Evolutionary conservation across 1,140 invertebrate species (phyloP), one percentile per base, ranked within the genome.

Genomic region (Argopecten irradians): DNA sequence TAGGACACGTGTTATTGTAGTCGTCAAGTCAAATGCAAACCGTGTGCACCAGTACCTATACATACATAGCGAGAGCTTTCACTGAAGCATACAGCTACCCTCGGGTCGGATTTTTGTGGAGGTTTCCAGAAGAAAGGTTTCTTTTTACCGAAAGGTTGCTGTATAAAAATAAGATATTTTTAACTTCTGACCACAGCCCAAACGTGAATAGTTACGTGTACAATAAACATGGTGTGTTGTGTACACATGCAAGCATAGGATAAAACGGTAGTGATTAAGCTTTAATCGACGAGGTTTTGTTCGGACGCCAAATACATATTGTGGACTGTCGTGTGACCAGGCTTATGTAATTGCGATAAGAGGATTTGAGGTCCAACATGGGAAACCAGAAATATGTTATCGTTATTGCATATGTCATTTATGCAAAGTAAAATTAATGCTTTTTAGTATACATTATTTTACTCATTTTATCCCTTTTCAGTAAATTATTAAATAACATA

Each of bases 71-170:
- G 55, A 11, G 22, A 1, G 28, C 22, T 71, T n/a, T 71, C 55
- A 71, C 55, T n/a, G 55, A 46, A 13, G 13, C 36, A 46, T 46
- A 71, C 55, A n/a, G 55, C 22, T 5, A 71, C 55, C 11, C 22
- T 71, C 55, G 5, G 14, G 22, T 71, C 55, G 28, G 55, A 71
- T 71, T 71, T 71, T 71, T 71, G 55, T 16, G 55, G 55, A n/a
- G 55, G 55, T 71, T 71, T 71, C 55, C 55, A 71, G 55, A 71
- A 71, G 55, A 71, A 71, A 11, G 55, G 55, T 16, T 71, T 71
- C 55, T 71, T 71, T 71, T 71, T 71, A 71, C 55, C 55, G 16
- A 16, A 71, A 71, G 55, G 55, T 71, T 71, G 55, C 55, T 71
- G n/a, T 71, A 71, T 71, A 2, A 71, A 71, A 71, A 71, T 28